A percentile compares a stretch with the other conserved stretches of the same genome.
Conservation (phyloP, 2,113 vertebrate genomes). For the Ceyx cyanopectus region DNA sequence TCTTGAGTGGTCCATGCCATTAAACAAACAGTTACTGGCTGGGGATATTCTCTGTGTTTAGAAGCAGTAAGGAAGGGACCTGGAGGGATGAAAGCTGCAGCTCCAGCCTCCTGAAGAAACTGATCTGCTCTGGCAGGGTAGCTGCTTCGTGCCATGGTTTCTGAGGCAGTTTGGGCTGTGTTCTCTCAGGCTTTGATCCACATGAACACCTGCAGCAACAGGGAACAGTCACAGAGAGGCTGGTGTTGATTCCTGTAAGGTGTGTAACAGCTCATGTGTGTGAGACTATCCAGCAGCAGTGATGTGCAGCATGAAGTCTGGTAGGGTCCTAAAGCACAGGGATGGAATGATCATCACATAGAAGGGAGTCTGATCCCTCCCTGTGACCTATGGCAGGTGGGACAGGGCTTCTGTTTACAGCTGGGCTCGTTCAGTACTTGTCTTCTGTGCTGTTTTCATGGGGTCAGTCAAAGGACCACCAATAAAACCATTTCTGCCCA, state of each 20-base stretch:
- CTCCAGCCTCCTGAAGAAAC: neutral
- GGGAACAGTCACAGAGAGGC: too few species aligned
- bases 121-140: neutral
- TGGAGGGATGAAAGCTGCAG: neutral
- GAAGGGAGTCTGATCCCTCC: neutral
- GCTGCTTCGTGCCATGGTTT: neutral
- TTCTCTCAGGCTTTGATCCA: neutral
- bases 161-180: neutral
- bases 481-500: neutral
- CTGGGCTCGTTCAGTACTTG: too few species aligned
- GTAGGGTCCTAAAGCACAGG: neutral
- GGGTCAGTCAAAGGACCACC: neutral
- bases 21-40: constrained; percentile 26
- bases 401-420: too few species aligned
- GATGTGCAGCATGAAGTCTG: fast-evolving
- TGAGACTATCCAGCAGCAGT: fast-evolving
- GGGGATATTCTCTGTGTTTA: neutral
- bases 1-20: constrained; percentile 13
- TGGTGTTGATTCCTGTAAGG: neutral
- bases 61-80: neutral
- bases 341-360: neutral
- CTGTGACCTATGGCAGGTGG: neutral
- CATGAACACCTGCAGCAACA: neutral
- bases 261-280: neutral
- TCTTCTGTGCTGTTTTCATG: neutral